Conservation (phyloP, 2,113 vertebrate genomes). For the Capra hircus region DNA sequence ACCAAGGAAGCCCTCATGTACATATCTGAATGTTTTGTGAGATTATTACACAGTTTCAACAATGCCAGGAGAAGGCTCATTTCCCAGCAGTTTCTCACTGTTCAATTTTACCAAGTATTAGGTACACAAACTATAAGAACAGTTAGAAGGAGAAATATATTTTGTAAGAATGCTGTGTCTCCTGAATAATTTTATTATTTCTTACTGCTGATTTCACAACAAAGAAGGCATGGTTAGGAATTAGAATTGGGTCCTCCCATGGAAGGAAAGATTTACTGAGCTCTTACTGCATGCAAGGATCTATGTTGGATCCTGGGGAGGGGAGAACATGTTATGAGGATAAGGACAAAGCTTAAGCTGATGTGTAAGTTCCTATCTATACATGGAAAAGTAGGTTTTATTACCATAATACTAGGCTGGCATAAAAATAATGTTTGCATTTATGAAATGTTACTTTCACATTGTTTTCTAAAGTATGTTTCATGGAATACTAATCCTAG, state of each 20-base stretch:
- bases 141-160: not conserved
- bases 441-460: not conserved
- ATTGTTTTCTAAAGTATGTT: not conserved
- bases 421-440: not conserved
- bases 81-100: not conserved
- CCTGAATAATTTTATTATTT: not conserved
- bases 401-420: not conserved
- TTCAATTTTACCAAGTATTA: not conserved
- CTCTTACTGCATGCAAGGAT: not conserved
- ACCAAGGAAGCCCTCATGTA: not conserved
- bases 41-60: not conserved
- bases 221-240: not conserved
- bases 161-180: not conserved
- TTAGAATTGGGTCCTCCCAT: not conserved
- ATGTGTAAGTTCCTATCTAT: not conserved
- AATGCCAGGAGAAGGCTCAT: not conserved
- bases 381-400: not conserved
- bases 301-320: not conserved
- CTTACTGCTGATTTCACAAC: not conserved
- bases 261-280: not conserved
- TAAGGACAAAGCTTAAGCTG: not conserved
- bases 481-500: not conserved
- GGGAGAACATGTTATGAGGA: not conserved
- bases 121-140: not conserved
- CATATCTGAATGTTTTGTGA: not conserved